phyloP scores from a whole-genome alignment of 2,797 vertebrate species.

The Heliangelus exortis region DNA sequence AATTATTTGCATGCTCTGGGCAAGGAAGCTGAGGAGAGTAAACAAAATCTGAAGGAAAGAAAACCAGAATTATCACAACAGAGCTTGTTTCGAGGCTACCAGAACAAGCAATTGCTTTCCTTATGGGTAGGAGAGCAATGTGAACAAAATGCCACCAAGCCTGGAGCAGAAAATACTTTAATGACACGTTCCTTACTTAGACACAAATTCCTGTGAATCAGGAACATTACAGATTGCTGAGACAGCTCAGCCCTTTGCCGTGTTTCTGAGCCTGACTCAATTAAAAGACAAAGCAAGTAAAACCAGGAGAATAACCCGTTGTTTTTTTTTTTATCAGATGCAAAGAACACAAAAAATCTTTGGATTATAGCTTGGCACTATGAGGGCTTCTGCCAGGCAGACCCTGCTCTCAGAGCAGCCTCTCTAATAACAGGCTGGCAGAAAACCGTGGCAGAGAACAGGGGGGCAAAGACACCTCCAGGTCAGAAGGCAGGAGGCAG shows the following conservation, averaged over 20 bases:
- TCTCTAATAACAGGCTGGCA: slow-evolving; percentile 11
- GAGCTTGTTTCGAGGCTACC: background rate
- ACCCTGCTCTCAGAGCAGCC: slow-evolving; percentile 20
- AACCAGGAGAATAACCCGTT: background rate
- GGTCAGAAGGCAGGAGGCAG: slow-evolving; percentile 1
- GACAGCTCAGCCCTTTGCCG: background rate
- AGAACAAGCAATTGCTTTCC: background rate
- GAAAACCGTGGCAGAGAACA: background rate
- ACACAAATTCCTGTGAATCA: background rate
- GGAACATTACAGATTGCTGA: background rate
- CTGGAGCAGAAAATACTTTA: background rate
- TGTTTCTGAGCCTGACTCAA: background rate
- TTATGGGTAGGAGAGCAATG: background rate
- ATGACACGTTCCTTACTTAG: background rate
- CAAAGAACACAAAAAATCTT: background rate
- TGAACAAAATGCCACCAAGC: background rate
- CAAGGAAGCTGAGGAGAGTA: background rate
- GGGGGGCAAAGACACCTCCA: background rate
- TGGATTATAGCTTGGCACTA: slow-evolving; percentile 30
- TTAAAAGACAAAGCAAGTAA: background rate
- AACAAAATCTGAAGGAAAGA: background rate
- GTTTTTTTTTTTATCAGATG: slow-evolving; percentile 33
- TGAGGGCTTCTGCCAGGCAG: background rate
- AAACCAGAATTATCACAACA: background rate
- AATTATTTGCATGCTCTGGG: background rate